These are phyloP conservation scores for Equus quagga DNA, from an alignment of 2,113 vertebrate genomes.

Conservation along the genomic window DNA sequence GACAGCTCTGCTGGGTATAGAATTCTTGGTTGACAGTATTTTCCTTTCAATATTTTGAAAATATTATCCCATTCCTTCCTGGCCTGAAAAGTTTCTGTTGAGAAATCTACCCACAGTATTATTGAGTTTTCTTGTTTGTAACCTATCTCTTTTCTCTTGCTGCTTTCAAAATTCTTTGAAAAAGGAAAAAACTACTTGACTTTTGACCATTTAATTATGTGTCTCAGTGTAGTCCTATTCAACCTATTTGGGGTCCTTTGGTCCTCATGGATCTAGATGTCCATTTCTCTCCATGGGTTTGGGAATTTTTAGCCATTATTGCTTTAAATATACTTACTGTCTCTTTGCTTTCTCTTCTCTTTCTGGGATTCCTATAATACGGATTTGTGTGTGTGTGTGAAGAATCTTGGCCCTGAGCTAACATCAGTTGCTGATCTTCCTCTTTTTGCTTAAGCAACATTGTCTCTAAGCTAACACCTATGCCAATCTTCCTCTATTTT, in stretches of 20 bases:
- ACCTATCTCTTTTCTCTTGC: neutral
- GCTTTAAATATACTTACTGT: neutral
- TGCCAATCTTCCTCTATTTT: too few species aligned
- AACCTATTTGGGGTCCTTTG: neutral
- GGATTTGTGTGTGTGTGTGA: too few species aligned
- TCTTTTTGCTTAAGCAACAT: too few species aligned
- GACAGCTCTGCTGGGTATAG: neutral
- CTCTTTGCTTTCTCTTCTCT: neutral
- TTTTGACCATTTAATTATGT: neutral
- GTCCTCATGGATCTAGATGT: neutral
- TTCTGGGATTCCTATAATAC: neutral
- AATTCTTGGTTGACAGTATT: neutral
- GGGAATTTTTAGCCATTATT: neutral
- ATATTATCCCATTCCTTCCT: neutral
- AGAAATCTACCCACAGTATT: neutral
- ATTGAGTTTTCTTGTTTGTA: neutral
- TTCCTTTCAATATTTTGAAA: neutral
- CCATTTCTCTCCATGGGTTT: neutral
- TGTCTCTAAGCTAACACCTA: too few species aligned
- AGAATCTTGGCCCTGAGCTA: too few species aligned
- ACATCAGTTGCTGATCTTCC: too few species aligned
- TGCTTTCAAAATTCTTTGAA: neutral
- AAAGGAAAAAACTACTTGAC: too few species aligned
- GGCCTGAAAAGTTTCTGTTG: neutral
- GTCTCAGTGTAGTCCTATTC: neutral